Base-by-base conservation (phyloP, 1,140 invertebrate species). In the Stegodyphus dumicola region DNA sequence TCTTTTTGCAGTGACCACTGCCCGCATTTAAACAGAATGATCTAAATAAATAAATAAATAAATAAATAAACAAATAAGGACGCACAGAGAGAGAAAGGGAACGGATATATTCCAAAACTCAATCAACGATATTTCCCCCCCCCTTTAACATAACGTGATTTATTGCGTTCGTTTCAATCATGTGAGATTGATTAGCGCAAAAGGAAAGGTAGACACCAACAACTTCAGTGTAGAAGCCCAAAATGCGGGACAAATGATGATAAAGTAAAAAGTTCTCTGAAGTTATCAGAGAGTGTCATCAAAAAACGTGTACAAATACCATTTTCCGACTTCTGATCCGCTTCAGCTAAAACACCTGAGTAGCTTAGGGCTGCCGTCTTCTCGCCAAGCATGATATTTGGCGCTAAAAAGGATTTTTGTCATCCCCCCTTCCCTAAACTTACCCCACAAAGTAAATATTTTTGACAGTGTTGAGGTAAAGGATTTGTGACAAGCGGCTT, bases 201-300 rank as follows among this genome's bases (percentile, higher is more conserved):
- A 15, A n/a, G 65, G 17, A n/a, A 67, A 67, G 17, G n/a, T 15
- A 67, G 11, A 67, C n/a, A 67, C 65, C 65, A 67, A 67, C n/a
- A 67, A 67, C 65, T n/a, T n/a, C n/a, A 7, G 7, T 7, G 65
- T 10, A 60, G 56, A 60, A 60, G 56, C 56, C 56, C 15, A 60
- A 60, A 60, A 60, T 60, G 56, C 65, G 7, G 17, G 65, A 17
- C 65, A 67, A 67, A 67, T 67, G 65, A 67, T 67, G 65, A 67
- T 67, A 67, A 67, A 67, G 65, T 67, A 67, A 67, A 67, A 67
- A 7, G 15, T 67, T 67, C 65, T 7, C 11, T 15, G n/a, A n/a
- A 67, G 15, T 67, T 67, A 67, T 67, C 65, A 15, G 11, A 2
- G 1, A 67, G 17, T 67, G 65, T 67, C 65, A 67, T 67, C 65